phyloP scores from a whole-genome alignment of 2,113 vertebrate genomes.

The Eira barbara region DNA sequence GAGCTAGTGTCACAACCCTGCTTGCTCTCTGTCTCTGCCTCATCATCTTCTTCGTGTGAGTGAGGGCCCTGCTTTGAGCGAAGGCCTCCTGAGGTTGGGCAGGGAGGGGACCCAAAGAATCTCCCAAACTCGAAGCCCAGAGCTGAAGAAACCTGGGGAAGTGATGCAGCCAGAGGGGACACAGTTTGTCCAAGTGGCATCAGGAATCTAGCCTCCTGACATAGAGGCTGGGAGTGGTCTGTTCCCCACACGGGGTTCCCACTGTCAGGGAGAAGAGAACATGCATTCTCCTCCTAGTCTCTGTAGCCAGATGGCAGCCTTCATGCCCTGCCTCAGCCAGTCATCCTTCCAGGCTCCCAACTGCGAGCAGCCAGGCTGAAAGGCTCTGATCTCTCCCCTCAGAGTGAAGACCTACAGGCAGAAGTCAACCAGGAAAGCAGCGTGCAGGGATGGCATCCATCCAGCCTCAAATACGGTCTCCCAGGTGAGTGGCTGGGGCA shows the following conservation, averaged over 20 bases:
- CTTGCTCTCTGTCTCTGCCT: neutral
- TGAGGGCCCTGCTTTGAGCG: neutral
- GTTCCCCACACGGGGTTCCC: neutral
- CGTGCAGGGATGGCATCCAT: fast-evolving
- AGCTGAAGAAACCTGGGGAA: too few relatives aligned
- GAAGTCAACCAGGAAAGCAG: neutral
- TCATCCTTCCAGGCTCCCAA: neutral
- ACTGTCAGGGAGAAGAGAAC: neutral
- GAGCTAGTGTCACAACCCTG: neutral
- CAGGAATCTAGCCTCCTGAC: neutral
- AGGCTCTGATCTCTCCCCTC: neutral
- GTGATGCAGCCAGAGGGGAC: fast-evolving
- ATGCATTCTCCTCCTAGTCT: neutral
- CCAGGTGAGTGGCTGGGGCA: neutral
- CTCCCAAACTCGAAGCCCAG: neutral
- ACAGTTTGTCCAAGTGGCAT: fast-evolving
- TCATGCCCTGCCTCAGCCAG: neutral
- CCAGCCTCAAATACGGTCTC: fast-evolving
- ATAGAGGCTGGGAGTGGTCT: fast-evolving
- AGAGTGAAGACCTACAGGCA: slow-evolving; percentile 23
- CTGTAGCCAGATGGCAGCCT: neutral
- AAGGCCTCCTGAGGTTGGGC: neutral
- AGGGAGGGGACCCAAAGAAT: neutral
- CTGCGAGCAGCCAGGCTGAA: neutral
- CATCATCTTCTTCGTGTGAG: slow-evolving; percentile 39